These are phyloP conservation scores for Elephas maximus DNA, from an alignment of 2,113 vertebrate species.

Conservation along the genomic window DNA sequence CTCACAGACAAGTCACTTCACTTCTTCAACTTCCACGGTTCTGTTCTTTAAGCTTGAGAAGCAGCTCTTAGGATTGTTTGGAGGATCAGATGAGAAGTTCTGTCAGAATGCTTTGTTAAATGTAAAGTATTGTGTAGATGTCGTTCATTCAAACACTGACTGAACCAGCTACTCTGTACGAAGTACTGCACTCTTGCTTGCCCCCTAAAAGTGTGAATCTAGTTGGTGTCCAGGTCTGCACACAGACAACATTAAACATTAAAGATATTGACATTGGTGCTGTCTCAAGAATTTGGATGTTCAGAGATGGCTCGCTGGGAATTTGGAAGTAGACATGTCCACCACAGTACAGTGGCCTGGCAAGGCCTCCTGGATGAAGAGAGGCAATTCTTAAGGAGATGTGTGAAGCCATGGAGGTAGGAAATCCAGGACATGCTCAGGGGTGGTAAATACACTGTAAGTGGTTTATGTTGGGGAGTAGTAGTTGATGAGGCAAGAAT, in stretches of 20 bases:
- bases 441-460: background rate
- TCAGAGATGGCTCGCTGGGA: background rate
- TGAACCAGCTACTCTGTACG: background rate
- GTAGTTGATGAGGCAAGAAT: background rate
- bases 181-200: background rate
- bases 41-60: constrained; percentile 25
- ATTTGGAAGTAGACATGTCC: background rate
- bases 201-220: background rate
- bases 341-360: background rate
- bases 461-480: background rate
- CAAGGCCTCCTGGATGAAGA: background rate
- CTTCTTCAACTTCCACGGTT: background rate
- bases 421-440: background rate
- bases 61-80: background rate
- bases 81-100: constrained; percentile 25
- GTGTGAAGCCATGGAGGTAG: background rate
- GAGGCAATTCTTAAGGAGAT: background rate
- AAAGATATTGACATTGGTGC: background rate
- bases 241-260: background rate
- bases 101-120: constrained; percentile 25
- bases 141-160: constrained; percentile 4
- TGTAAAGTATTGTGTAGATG: background rate
- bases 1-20: background rate
- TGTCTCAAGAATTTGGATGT: background rate
- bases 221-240: background rate